Percentiles rank a stretch among this genome's conserved stretches.
These are phyloP conservation scores for Propithecus deckenii DNA, from an alignment of 2,797 vertebrate genomes.

Conservation along the genomic window DNA sequence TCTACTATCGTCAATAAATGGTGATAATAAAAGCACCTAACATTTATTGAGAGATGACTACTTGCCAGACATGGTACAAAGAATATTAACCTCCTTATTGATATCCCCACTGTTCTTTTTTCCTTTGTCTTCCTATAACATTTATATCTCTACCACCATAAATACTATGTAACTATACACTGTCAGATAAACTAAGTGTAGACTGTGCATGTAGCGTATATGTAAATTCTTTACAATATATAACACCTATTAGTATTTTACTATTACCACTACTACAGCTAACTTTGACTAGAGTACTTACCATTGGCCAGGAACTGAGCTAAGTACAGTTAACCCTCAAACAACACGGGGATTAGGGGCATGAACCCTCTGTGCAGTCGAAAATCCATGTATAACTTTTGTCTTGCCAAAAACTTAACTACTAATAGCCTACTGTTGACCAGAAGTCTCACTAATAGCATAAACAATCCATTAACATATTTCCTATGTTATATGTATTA, in stretches of 20 bases:
- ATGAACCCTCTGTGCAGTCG: not conserved
- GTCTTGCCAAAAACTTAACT: not conserved
- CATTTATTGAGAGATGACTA: not conserved
- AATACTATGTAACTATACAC: constrained; percentile 18
- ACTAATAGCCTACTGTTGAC: not conserved
- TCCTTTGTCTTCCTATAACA: not conserved
- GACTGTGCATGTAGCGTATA: not conserved
- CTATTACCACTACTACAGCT: not conserved
- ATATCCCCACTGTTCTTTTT: not conserved
- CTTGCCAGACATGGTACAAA: not conserved
- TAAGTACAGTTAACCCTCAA: not conserved
- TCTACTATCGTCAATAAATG: not conserved
- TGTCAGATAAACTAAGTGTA: not conserved
- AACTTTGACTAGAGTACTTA: not conserved
- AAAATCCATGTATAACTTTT: not conserved
- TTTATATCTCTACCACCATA: not conserved
- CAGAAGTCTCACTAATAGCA: not conserved
- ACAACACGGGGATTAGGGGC: not conserved
- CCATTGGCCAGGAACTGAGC: not conserved
- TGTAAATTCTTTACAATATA: constrained; percentile 23
- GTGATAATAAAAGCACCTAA: not conserved
- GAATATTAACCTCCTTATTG: not conserved
- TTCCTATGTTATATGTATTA: not conserved
- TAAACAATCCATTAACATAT: not conserved
- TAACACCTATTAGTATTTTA: not conserved